These are phyloP conservation scores for Peromyscus polionotus DNA, from an alignment of 2,113 vertebrate species.

Conservation along the genomic window DNA sequence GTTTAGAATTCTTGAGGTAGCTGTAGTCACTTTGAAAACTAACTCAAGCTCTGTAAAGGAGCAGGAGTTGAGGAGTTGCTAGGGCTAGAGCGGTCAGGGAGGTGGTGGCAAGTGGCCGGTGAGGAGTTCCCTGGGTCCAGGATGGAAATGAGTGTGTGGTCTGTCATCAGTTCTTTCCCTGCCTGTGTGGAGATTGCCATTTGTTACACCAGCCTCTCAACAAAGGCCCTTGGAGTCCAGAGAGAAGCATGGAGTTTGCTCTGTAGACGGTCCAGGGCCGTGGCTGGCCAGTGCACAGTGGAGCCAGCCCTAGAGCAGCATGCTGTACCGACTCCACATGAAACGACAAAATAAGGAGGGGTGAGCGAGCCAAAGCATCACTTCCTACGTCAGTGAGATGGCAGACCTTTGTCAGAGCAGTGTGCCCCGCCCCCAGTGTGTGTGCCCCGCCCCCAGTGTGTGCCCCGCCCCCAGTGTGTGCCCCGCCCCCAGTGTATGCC, in stretches of 20 bases:
- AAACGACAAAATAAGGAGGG: background rate
- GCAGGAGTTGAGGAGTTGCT: too few species aligned
- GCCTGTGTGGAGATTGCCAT: too few species aligned
- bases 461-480: background rate
- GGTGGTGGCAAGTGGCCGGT: background rate
- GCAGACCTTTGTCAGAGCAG: background rate
- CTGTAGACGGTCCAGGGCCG: background rate
- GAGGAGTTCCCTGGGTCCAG: background rate
- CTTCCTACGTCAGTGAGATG: background rate
- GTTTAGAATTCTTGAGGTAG: background rate
- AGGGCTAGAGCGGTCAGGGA: background rate
- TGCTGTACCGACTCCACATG: background rate
- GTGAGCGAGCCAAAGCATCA: background rate
- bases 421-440: background rate
- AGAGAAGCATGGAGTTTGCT: background rate
- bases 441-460: rapidly evolving
- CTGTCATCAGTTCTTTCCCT: background rate
- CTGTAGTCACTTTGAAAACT: background rate
- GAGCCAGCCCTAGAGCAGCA: background rate
- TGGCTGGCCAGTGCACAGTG: background rate
- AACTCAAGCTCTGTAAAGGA: too few species aligned
- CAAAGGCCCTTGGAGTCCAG: background rate
- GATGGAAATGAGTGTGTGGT: background rate
- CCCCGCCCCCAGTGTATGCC: too few species aligned
- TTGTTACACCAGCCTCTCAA: background rate